Conservation (phyloP, 2,113 vertebrate genomes). For the Burhinus oedicnemus region DNA sequence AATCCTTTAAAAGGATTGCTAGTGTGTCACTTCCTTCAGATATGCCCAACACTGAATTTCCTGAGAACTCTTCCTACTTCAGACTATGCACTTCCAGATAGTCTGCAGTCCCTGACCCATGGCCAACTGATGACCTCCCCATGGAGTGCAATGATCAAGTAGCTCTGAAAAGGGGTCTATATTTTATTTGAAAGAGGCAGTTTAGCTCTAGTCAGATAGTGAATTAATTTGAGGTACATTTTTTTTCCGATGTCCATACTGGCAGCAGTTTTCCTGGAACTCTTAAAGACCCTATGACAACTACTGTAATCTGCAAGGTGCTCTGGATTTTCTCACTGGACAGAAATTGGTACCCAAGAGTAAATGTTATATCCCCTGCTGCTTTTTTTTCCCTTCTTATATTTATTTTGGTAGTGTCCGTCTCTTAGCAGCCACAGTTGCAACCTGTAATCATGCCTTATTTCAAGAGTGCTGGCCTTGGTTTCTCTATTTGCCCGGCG, state of each 20-base stretch:
- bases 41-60: not conserved
- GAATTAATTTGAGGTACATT: not conserved
- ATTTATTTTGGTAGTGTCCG: constrained; percentile 6
- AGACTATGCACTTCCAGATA: not conserved
- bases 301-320: not conserved
- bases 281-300: constrained; percentile 6
- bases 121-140: not conserved
- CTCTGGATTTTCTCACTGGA: constrained; percentile 43
- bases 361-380: constrained; percentile 8
- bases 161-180: not conserved
- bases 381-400: not conserved
- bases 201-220: not conserved
- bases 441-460: not conserved
- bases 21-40: not conserved
- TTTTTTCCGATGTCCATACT: not conserved
- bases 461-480: constrained; percentile 13
- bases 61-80: not conserved
- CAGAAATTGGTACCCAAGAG: constrained; percentile 38
- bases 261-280: constrained; percentile 16
- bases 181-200: not conserved
- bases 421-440: constrained; percentile 47
- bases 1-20: not conserved
- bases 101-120: not conserved
- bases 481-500: not conserved
- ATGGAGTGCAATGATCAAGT: not conserved